These are phyloP conservation scores for Euproctis similis DNA, from an alignment of 2,888 invertebrate genomes.

Conservation along the genomic window DNA sequence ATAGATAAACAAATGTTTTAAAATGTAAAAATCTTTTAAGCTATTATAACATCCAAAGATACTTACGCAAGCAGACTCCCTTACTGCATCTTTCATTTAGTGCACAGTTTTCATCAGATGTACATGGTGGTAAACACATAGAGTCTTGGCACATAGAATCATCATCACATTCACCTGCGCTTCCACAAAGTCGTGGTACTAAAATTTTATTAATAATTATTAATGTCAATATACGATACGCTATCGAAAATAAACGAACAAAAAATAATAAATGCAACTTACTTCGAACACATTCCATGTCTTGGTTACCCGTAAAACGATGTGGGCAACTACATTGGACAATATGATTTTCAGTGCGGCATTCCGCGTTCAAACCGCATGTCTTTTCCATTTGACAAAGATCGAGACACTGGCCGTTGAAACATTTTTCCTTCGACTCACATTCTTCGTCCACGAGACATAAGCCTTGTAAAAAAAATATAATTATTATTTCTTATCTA, in stretches of 20 bases:
- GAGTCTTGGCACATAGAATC: conserved; percentile 86
- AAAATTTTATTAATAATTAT: conserved; percentile 22
- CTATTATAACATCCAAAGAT: neutral
- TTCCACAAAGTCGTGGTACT: conserved; percentile 87
- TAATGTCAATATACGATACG: neutral
- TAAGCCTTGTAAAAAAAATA: no score
- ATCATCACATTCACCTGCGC: conserved; percentile 81
- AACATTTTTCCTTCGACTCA: conserved; percentile 84
- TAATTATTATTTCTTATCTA: no score
- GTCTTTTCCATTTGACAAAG: conserved; percentile 84
- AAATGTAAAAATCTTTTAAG: neutral
- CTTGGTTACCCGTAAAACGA: conserved; percentile 89
- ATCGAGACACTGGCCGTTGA: conserved; percentile 87
- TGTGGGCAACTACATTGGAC: conserved; percentile 89
- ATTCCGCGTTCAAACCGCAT: conserved; percentile 90
- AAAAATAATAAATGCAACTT: conserved; percentile 33
- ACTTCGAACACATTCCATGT: conserved; percentile 90
- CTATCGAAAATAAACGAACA: neutral
- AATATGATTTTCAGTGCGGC: conserved; percentile 81
- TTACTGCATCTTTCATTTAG: conserved; percentile 91
- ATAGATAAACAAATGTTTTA: neutral
- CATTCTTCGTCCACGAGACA: conserved; percentile 89
- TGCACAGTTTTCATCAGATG: conserved; percentile 87
- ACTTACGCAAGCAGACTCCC: conserved; percentile 86
- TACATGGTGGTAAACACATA: conserved; percentile 87